Base-by-base conservation (phyloP, 1,140 invertebrate species). In the Lordiphosa clarofinis region DNA sequence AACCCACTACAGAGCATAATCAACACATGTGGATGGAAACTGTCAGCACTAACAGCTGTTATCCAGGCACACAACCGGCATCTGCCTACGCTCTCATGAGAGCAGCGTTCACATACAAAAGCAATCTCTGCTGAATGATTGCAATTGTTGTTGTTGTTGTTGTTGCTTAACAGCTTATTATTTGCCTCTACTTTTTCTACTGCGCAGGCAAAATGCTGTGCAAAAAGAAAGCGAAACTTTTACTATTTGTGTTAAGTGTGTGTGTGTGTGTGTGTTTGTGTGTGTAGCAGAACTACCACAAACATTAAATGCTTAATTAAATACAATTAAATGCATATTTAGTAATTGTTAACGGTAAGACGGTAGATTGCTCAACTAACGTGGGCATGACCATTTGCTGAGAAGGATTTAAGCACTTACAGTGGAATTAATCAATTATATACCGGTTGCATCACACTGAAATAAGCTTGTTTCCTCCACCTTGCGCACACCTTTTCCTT, bases 151-250 rank as follows among this genome's bases (percentile, higher is more conserved):
- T 67, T 58, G 47, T 57, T 19, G 50, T 67, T 49, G 46, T 58
- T 67, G 63, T 67, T 67, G 54, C 46, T 53, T 38, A 67, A 67
- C 63, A 67, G 63, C 63, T 64, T 58, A 44, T 28, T 28, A 28
- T 31, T 31, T 31, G 28, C 28, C 54, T 58, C 63, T 62, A 56
- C 36, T 60, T 76, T 50, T 68, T 50, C 69, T 70, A 78, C 78
- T 82, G 78, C 78, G 78, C 78, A 82, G 84, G 78, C 73, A 82
- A 82, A 82, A 82, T 84, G n/a, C 54, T 82, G 73, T 78, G 79
- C 78, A 82, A 82, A 82, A 84, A 78, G 78, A 82, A 82, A 82
- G 78, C 78, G 78, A 82, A 82, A 82, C 53, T 84, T 84, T 81
- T 84, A 63, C 44, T 64, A 55, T 39, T 5, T 5, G 21, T 50